Evolutionary conservation across 2,113 vertebrate species (phyloP), one percentile per base, ranked within the genome.

Genomic region (Castor canadensis): DNA sequence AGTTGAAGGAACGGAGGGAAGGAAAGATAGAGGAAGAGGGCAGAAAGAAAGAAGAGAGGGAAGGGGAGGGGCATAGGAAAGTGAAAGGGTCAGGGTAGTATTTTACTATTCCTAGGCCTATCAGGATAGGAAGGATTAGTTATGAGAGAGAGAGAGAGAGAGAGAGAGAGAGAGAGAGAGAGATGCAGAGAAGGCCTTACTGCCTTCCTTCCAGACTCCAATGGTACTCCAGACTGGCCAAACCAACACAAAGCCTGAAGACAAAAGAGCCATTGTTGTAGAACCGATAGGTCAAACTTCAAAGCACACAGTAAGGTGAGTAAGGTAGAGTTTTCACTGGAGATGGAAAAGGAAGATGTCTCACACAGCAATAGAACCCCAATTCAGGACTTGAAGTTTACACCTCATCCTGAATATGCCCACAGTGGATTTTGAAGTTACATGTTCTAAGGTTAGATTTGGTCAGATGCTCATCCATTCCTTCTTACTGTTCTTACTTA

Each of bases 291-390:
- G 38, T 67, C 43, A 38, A 30, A 22, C 15, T 80, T 43, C 12
- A 76, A 38, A 85, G 47, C 17, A 38, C 26, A 80, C 43, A 75
- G 38, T 11, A 69, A 17, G 13, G 13, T 26, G 9, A 12, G 60
- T 12, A 76, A 12, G 2, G 8, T 64, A 3, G 38, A 9, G 20
- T 58, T 12, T 69, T 26, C 11, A 2, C n/a, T 17, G 38, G 7
- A 83, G 22, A 60, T 17, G 13, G 12, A 76, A 73, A 93, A 80
- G 12, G 16, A 94, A 81, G 15, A 7, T 64, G 54, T 6, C 6
- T 28, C 11, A 71, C 32, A 12, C 1, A 45, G 35, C 2, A 16
- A 3, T 0, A 47, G 58, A 30, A 26, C 72, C 40, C 6, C 7
- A 30, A 13, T 19, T 38, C 10, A 89, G 24, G 75, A 54, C 9